Base-by-base conservation (phyloP, 35 echinoderm and acorn worm genomes). In the Ophioderma brevispina region DNA sequence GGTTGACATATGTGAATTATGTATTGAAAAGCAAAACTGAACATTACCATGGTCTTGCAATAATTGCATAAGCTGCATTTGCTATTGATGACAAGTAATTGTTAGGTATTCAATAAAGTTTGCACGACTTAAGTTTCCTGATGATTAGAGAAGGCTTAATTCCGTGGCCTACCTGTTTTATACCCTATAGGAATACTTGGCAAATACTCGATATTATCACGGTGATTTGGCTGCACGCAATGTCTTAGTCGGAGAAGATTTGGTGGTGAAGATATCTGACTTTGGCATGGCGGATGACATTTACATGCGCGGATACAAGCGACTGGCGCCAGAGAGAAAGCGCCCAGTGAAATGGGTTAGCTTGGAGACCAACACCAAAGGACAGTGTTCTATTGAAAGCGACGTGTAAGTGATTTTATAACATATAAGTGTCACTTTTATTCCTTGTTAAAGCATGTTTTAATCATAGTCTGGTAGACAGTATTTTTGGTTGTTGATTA, bases 231-330 rank as follows among this genome's bases (percentile, higher is more conserved):
- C 96, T 15, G 96, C 96, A 37, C 32, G 96, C 1, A 98, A 98
- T 42, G 82, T 98, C 18, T 79, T 98, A 33, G 86, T 98, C 49
- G 89, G 87, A 0, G 86, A 98, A 19, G 92, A 88, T 0, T 56
- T 94, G 43, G 76, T 91, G 37, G 90, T 90, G 32, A 98, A 98
- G 43, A 89, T 98, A 15, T 88, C 89, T 32, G 96, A 98, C 75
- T 98, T 98, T 87, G 96, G 96, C 21, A 78, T 98, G 85, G 89
- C 96, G 14, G 87, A 92, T 80, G 96, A 94, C 63, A 78, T 98
- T 17, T 94, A 98, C 39, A 79, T 80, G 31, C 78, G 79, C 19
- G 92, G 92, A 1, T 98, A 92, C 35, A 92, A 94, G 39, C 36
- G 92, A 76, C 82, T 94, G 37, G 92, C 84, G 32, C 88, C 88